Percentiles rank a stretch among this genome's conserved stretches.
phyloP scores from a whole-genome alignment of 2,888 invertebrate genomes.

The Hypercompe scribonia region DNA sequence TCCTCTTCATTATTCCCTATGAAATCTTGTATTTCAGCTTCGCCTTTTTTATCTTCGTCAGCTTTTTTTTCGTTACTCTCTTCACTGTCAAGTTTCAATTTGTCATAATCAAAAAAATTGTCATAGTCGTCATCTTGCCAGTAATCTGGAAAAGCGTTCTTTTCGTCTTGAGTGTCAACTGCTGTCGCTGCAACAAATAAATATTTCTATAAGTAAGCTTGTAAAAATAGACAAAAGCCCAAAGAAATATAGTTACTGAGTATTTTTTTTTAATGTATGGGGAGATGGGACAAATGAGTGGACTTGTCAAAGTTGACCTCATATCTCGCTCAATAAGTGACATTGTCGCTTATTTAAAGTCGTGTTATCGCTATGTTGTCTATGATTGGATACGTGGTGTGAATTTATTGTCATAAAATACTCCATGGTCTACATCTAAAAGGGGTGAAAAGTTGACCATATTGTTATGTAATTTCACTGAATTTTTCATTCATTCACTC shows the following conservation, averaged over 20 bases:
- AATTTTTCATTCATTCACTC: too few relatives aligned
- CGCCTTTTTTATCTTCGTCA: slow-evolving; percentile 30
- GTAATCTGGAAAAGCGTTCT: slow-evolving; percentile 24
- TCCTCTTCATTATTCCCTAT: slow-evolving; percentile 31
- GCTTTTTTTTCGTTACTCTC: slow-evolving; percentile 33
- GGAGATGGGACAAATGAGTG: background rate
- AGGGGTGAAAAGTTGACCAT: too few relatives aligned
- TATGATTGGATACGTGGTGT: too few relatives aligned
- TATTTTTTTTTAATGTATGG: too few relatives aligned
- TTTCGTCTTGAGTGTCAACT: slow-evolving; percentile 28
- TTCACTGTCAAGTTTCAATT: slow-evolving; percentile 7
- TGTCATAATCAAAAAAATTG: slow-evolving; percentile 31
- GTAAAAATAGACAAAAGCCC: background rate
- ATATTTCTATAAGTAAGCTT: too few relatives aligned
- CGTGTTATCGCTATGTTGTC: too few relatives aligned
- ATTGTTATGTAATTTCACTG: too few relatives aligned
- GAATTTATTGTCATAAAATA: too few relatives aligned
- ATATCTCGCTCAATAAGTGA: too few relatives aligned
- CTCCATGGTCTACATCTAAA: too few relatives aligned
- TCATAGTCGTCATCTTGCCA: slow-evolving; percentile 34
- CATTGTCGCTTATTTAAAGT: too few relatives aligned
- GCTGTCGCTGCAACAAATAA: slow-evolving; percentile 52
- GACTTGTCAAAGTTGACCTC: too few relatives aligned
- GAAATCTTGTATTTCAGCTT: slow-evolving; percentile 38
- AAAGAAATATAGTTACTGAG: background rate